Evolutionary conservation across 2,113 vertebrate genomes (phyloP), one percentile per base, ranked within the genome.

Genomic region (Callipepla californica): DNA sequence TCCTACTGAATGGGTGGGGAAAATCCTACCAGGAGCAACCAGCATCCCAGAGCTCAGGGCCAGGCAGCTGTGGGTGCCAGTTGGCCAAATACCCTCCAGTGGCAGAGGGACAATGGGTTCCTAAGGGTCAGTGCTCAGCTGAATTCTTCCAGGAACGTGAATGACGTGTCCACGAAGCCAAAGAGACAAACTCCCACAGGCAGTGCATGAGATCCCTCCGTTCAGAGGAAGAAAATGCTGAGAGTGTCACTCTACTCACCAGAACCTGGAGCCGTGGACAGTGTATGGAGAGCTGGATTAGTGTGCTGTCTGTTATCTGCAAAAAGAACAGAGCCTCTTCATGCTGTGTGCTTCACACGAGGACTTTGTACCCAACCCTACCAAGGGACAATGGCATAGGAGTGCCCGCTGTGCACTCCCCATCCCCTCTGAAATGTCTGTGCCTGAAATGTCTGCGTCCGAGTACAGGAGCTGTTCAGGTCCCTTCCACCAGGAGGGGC

Each of bases 241-340:
- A 47, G 14, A 47, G 14, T 5, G 21, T 53, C 66, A 3, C 45
- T 13, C 8, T 22, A 98, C 98, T 99, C 96, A 99, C 99, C 98
- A 99, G 98, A 81, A 99, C 99, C 98, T 99, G 99, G 79, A 99
- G 98, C 91, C 98, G 98, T 76, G 99, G 99, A 98, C 99, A 99
- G 97, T 99, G 98, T 97, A 99, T 99, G 85, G 99, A 99, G 57
- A 99, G 98, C 96, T 99, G 99, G 94, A 99, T 99, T 68, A 99
- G 97, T 0, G 99, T 99, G 66, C 98, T 98, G 95, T 99, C 99
- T 97, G 99, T 99, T 96, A 99, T 99, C 99, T 99, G 95, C 19
- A 92, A 91, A 47, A 94, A 75, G 90, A 9, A 68, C 34, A 51
- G 30, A 36, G 7, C 26, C 4, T 1, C 51, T 40, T 79, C 18